Evolutionary conservation across 2,113 vertebrate genomes (phyloP).

Genomic region (Pygoscelis antarcticus): DNA sequence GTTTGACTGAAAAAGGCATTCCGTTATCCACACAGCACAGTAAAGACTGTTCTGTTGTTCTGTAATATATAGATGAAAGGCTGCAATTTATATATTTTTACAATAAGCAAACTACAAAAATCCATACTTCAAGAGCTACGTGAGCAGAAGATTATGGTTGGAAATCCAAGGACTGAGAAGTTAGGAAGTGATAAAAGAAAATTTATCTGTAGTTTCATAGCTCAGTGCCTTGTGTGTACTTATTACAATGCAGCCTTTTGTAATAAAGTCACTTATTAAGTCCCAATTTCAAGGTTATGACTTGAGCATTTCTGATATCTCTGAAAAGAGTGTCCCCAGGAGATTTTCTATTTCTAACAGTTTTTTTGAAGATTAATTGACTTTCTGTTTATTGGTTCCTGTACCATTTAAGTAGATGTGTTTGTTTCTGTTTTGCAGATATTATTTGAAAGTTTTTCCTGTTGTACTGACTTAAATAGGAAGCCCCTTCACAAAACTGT

Average conservation of each 20-base stretch:
- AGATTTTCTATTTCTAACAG: background rate
- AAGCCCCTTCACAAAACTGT: background rate
- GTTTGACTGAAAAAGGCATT: background rate
- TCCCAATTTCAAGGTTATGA: background rate
- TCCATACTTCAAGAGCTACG: background rate
- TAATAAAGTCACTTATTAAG: background rate
- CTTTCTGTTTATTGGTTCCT: background rate
- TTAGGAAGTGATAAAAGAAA: background rate
- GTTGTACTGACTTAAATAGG: background rate
- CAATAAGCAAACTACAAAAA: background rate
- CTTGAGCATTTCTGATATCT: background rate
- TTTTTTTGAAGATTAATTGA: background rate
- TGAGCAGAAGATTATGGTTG: background rate
- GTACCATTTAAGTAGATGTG: background rate
- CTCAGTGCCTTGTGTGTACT: background rate
- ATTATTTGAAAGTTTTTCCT: background rate
- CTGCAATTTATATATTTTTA: background rate
- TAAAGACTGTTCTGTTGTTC: background rate
- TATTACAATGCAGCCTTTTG: background rate
- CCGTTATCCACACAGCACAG: background rate
- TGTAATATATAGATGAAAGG: background rate
- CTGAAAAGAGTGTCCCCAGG: background rate
- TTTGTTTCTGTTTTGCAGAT: background rate
- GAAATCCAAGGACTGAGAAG: background rate
- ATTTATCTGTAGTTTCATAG: background rate